These are phyloP conservation scores for Ailurus styani DNA, from an alignment of 2,113 vertebrate species.

Conservation along the genomic window DNA sequence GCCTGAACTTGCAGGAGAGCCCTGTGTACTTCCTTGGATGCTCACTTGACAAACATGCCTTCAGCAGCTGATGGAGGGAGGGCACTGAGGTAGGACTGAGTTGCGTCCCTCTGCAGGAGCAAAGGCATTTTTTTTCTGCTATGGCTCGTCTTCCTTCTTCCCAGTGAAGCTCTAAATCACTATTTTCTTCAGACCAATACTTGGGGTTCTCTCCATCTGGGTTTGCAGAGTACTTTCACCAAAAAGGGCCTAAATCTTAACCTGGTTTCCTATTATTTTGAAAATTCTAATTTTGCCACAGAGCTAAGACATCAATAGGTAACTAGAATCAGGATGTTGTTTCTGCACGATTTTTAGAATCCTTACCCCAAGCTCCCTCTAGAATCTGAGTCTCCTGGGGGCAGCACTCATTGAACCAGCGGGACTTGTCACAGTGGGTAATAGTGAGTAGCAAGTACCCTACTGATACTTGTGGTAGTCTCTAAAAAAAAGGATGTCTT, in stretches of 20 bases:
- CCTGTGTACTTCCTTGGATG: neutral
- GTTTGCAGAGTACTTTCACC: neutral
- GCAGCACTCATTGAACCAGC: neutral
- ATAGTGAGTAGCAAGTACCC: neutral
- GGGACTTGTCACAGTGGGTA: neutral
- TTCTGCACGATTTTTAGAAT: constrained; percentile 6
- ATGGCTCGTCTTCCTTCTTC: neutral
- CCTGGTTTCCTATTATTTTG: neutral
- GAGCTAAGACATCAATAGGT: neutral
- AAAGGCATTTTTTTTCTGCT: neutral
- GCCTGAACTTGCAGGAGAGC: neutral
- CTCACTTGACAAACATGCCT: neutral
- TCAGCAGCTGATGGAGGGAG: neutral
- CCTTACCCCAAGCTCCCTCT: neutral
- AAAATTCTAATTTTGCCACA: constrained; percentile 20
- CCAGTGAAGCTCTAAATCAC: neutral
- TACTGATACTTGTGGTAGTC: neutral
- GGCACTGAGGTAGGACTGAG: neutral
- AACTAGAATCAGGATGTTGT: neutral
- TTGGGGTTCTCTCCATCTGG: neutral
- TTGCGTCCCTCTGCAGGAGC: neutral
- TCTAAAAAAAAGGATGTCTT: neutral
- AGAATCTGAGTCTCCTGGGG: neutral
- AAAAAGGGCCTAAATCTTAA: neutral
- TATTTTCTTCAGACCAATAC: neutral